Conservation (phyloP, 1,140 invertebrate genomes). For the Platorchestia sp. region DNA sequence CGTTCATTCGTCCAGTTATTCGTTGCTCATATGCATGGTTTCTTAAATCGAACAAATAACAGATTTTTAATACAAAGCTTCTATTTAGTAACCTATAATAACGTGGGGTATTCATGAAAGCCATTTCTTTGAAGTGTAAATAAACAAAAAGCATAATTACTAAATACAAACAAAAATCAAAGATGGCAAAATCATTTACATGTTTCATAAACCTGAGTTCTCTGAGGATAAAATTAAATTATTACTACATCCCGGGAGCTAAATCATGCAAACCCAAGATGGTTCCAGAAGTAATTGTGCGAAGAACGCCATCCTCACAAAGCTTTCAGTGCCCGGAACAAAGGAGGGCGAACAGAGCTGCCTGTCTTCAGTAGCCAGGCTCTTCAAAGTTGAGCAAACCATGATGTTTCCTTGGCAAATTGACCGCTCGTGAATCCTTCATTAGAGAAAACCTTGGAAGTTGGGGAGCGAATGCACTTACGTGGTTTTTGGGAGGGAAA, state of each 20-base stretch:
- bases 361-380: neutral
- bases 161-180: too few relatives aligned
- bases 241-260: neutral
- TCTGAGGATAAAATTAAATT: neutral
- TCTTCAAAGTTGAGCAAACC: neutral
- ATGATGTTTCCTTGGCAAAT: neutral
- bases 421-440: neutral
- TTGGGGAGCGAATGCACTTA: neutral
- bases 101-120: too few relatives aligned
- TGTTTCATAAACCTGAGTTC: too few relatives aligned
- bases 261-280: neutral
- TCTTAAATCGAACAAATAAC: too few relatives aligned
- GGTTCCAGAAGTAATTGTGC: neutral
- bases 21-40: too few relatives aligned
- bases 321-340: neutral
- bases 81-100: too few relatives aligned
- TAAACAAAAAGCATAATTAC: too few relatives aligned
- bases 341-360: neutral
- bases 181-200: too few relatives aligned
- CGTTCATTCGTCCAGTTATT: too few relatives aligned
- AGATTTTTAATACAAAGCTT: too few relatives aligned
- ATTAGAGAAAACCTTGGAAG: neutral
- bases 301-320: neutral
- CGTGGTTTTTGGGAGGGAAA: neutral
- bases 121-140: too few relatives aligned